phyloP scores from a whole-genome alignment of 35 echinoderm and acorn worm genomes.

The Ptychodera flava region DNA sequence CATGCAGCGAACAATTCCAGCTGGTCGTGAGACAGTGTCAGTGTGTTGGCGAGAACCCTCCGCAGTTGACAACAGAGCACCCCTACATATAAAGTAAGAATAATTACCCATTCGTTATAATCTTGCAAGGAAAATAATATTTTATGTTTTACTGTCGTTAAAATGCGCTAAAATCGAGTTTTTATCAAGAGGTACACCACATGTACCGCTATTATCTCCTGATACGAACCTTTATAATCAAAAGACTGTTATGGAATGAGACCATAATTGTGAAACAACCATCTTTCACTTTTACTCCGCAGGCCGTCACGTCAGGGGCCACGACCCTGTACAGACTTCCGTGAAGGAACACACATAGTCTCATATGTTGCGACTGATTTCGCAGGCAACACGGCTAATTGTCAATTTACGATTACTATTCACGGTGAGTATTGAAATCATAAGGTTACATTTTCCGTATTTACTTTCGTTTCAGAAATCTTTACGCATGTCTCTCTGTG shows the following conservation, averaged over 20 bases:
- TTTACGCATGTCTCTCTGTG: too few species aligned
- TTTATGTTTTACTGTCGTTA: too few species aligned
- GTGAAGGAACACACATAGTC: not conserved
- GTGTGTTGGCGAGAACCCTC: not conserved
- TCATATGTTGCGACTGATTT: not conserved
- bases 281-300: too few species aligned
- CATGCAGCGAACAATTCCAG: not conserved
- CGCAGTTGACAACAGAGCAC: not conserved
- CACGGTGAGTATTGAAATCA: not conserved
- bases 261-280: too few species aligned
- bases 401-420: not conserved
- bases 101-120: not conserved
- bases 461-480: too few species aligned
- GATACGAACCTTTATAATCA: too few species aligned
- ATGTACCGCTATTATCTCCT: too few species aligned
- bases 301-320: not conserved
- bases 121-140: too few species aligned
- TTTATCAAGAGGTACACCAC: too few species aligned
- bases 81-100: not conserved
- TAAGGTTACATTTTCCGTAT: too few species aligned
- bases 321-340: not conserved
- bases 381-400: not conserved
- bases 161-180: too few species aligned
- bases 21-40: not conserved
- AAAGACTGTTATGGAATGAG: too few species aligned